Base-by-base conservation (phyloP, 1,140 invertebrate species). In the Oryzaephilus surinamensis region DNA sequence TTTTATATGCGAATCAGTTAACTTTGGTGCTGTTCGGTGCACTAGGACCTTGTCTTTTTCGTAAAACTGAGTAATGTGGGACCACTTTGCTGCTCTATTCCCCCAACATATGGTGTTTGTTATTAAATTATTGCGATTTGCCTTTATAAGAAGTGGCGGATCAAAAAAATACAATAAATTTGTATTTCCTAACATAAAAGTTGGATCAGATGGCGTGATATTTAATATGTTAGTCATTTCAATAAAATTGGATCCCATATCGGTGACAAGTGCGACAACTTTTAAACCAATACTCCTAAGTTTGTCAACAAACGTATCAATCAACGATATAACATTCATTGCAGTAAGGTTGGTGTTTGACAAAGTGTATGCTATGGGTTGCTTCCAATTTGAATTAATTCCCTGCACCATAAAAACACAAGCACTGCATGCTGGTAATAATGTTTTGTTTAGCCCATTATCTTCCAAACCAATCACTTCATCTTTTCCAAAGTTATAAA, bases 81-180 rank as follows among this genome's bases (percentile, higher is more conserved):
- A 11, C 27, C 19, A 30, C 12, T 14, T 5, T 21, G 38, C 19
- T 1, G 27, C 16, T 15, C 7, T 14, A 6, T 35, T 17, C n/a
- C 34, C 10, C n/a, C 29, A 12, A 31, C 23, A 10, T 13, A 45
- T 40, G 17, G 44, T 41, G 28, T 37, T 41, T 43, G 39, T 36
- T 4, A 51, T 29, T 8, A 55, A 40, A 36, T 53, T 45, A 38
- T 49, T 53, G 15, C 49, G 30, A 3, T 45, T 23, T 21, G 40
- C 42, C 35, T 51, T 51, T 24, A 51, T 11, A 38, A 51, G 43
- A 42, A 51, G 46, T 13, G 46, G 50, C 2, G 36, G 33, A 35
- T 56, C 50, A 48, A 54, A 45, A 17, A 52, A 39, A 21, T 47
- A 53, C n/a, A n/a, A n/a, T n/a, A n/a, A n/a, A n/a, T n/a, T n/a